Conservation (phyloP, 2,113 vertebrate species). For the Camarhynchus parvulus region DNA sequence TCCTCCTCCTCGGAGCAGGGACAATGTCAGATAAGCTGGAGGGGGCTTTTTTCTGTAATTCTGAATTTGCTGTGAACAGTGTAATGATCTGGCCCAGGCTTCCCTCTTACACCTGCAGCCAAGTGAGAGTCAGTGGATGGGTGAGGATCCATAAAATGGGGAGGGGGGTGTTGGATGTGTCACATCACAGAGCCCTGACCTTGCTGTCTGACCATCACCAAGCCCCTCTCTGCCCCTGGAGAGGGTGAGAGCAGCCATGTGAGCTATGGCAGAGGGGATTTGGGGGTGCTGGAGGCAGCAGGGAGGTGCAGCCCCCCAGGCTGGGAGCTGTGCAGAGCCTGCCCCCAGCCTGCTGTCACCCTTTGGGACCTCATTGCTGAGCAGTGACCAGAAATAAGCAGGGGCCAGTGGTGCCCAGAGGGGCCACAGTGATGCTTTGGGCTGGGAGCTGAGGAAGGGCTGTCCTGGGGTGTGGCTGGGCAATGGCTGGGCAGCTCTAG, state of each 20-base stretch:
- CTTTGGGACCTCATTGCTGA: background rate
- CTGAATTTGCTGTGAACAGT: background rate
- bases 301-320: background rate
- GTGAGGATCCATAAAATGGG: background rate
- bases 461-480: background rate
- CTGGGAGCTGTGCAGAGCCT: background rate
- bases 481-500: background rate
- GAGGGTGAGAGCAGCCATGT: background rate
- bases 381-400: background rate
- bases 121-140: fast-evolving
- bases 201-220: background rate
- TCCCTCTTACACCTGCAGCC: background rate
- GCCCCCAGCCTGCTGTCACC: fast-evolving
- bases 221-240: background rate
- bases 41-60: background rate
- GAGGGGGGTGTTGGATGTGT: background rate
- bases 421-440: background rate
- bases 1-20: background rate
- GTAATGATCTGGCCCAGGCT: background rate
- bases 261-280: background rate
- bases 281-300: background rate
- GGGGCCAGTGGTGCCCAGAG: background rate
- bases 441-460: background rate
- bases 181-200: background rate
- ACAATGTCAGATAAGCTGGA: background rate